Base-by-base conservation (phyloP, 2,113 vertebrate genomes). In the Amphiprion ocellaris region DNA sequence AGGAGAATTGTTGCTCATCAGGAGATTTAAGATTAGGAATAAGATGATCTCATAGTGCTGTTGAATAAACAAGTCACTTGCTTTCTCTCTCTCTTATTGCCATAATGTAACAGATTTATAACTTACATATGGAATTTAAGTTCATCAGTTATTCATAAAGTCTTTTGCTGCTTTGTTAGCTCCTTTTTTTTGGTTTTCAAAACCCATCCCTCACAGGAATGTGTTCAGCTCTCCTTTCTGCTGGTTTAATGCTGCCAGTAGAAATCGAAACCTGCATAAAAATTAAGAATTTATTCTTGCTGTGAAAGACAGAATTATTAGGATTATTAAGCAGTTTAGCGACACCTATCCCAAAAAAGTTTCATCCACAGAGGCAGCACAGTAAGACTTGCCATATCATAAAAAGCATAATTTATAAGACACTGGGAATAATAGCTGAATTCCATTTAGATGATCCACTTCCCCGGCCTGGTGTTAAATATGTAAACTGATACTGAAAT, bases 101-200 rank as follows among this genome's bases (percentile, higher is more conserved):
- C 39, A 12, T 62, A 44, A 77, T 77, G 44, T 59, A 52, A 87
- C 81, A 85, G 82, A 79, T 86, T 82, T 86, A 84, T 77, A 82
- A 71, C 52, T 7, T 59, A 63, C 66, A 79, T 77, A 63, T 66
- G 44, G 44, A 79, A 87, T 81, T 72, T 28, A 74, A 79, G 17
- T 33, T 72, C 33, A 19, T 39, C 41, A 87, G 79, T 79, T 63
- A 86, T 87, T 81, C 37, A 82, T 78, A 10, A 71, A 66, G 46
- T 30, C 63, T 68, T 56, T 50, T 63, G 77, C 44, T 59, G 46
- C 73, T 63, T 67, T 14, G 9, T 50, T 47, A 56, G 62, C 24
- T 49, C 9, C 12, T 67, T 26, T 56, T 70, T 30, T 56, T 28
- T 33, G 21, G 21, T 77, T 53, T 61, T 56, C 21, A 16, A 23